Conservation (phyloP, 2,113 vertebrate species). For the Nothobranchius furzeri region DNA sequence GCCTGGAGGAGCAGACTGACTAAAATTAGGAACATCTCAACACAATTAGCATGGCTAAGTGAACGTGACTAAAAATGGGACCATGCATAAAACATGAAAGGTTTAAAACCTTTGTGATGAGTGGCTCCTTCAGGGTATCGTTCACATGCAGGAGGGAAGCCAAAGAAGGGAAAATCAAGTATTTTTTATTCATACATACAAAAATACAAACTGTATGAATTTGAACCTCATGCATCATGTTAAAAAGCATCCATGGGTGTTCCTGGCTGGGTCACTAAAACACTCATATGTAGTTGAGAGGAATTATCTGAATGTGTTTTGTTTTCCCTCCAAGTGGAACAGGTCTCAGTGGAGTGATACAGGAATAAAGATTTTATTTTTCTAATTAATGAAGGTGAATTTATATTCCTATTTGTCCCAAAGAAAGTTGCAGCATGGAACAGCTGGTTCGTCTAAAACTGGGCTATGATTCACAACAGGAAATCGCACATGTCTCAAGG, state of each 20-base stretch:
- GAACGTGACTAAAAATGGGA: slow-evolving; percentile 46
- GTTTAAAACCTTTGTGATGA: slow-evolving; percentile 29
- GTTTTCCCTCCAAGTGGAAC: slow-evolving; percentile 45
- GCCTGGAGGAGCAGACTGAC: slow-evolving; percentile 16
- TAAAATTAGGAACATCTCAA: slow-evolving; percentile 40
- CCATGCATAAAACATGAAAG: slow-evolving; percentile 47
- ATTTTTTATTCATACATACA: background rate
- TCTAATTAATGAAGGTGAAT: slow-evolving; percentile 59
- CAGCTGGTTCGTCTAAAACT: slow-evolving; percentile 31
- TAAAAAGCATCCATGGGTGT: background rate
- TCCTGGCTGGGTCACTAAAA: slow-evolving; percentile 13
- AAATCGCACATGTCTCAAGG: slow-evolving; percentile 1
- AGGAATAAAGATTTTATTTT: slow-evolving; percentile 40
- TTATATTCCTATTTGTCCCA: slow-evolving; percentile 33
- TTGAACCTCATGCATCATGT: background rate
- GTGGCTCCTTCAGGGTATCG: slow-evolving; percentile 10
- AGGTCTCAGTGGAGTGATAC: slow-evolving; percentile 57
- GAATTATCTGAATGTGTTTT: slow-evolving; percentile 44
- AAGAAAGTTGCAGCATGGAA: slow-evolving; percentile 24
- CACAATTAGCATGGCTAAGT: slow-evolving; percentile 58
- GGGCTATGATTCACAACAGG: slow-evolving; percentile 22
- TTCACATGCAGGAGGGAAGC: background rate
- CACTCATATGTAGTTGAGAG: slow-evolving; percentile 16
- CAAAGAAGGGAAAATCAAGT: background rate
- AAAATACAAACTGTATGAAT: background rate